Evolutionary conservation across 2,797 vertebrate genomes (phyloP), one percentile per base, ranked within the genome.

Genomic region (Glossophaga mutica): DNA sequence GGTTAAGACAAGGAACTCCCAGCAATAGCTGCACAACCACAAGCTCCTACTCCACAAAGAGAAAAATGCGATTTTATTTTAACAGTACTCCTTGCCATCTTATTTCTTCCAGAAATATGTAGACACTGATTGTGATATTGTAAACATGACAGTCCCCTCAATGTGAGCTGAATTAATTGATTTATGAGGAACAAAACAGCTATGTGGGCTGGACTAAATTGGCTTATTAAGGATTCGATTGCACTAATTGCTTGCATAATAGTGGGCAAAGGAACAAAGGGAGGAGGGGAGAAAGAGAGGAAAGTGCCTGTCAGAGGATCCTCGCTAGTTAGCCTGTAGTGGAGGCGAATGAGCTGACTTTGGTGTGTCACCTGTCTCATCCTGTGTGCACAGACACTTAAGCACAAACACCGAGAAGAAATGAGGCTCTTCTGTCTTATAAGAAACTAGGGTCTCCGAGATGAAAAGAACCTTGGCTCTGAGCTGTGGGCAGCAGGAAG

Each of bases 131-230:
- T 98, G 96, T 91, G 97, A 96, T 98, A 98, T 98, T 98, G 96
- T 98, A 98, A 98, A 98, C 97, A 98, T 87, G 96, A 97, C 97
- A 97, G 97, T 97, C 76, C 91, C 62, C 87, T 98, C 95, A 94
- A 76, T 96, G 97, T 95, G 97, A 98, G 84, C 71, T 96, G 97
- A 98, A 98, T 98, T 97, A 98, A 98, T 98, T 96, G 97, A 98
- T 98, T 93, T 97, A 98, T 97, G 97, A 98, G 96, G 78, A 96
- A 93, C 57, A 97, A 98, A 98, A 98, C 86, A 98, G 78, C 94
- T 97, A 90, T 97, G 98, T 98, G 96, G 97, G 95, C 65, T 98
- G 95, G 90, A 96, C 96, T 97, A 90, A 94, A 97, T 93, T 96
- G 67, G 91, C 91, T 98, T 98, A 98, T 98, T 98, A 97, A 97